A percentile compares a stretch with the other conserved stretches of the same genome.
These are phyloP conservation scores for Marronus borbonicus DNA, from an alignment of 2,888 invertebrate genomes.

Conservation along the genomic window DNA sequence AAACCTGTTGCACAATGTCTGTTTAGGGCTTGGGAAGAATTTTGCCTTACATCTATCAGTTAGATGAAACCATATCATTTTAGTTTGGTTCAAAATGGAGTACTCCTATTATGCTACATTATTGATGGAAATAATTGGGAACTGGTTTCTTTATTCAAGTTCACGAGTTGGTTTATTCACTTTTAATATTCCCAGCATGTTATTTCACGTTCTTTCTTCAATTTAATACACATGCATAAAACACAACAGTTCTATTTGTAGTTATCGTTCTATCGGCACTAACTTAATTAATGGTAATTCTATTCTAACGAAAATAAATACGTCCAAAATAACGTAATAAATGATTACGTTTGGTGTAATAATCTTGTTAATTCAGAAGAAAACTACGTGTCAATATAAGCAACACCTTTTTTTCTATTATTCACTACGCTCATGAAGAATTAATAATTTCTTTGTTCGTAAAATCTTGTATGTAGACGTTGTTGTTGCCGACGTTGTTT, in stretches of 20 bases:
- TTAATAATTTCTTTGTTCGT: slow-evolving; percentile 42
- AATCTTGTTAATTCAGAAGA: slow-evolving; percentile 29
- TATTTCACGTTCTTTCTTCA: not conserved
- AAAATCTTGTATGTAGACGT: slow-evolving; percentile 32
- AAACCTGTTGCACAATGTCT: too few species aligned
- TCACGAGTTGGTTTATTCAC: too few species aligned
- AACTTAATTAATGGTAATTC: slow-evolving; percentile 31
- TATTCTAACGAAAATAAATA: slow-evolving; percentile 26
- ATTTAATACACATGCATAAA: not conserved
- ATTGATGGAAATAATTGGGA: not conserved
- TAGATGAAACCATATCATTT: too few species aligned
- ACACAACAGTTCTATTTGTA: not conserved
- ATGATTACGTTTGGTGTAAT: slow-evolving; percentile 23
- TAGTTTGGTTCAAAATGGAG: too few species aligned
- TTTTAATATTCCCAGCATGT: not conserved
- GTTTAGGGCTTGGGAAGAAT: too few species aligned
- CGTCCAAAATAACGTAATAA: slow-evolving; percentile 1
- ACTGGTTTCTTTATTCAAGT: not conserved
- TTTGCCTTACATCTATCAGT: too few species aligned
- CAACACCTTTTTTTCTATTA: slow-evolving; percentile 7
- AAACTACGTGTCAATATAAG: slow-evolving; percentile 27
- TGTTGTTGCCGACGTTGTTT: slow-evolving; percentile 34
- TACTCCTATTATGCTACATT: too few species aligned
- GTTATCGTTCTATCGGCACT: slow-evolving; percentile 21
- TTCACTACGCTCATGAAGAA: slow-evolving; percentile 2